Evolutionary conservation across 2,113 vertebrate species (phyloP), one percentile per base, ranked within the genome.

Genomic region (Alligator sinensis): DNA sequence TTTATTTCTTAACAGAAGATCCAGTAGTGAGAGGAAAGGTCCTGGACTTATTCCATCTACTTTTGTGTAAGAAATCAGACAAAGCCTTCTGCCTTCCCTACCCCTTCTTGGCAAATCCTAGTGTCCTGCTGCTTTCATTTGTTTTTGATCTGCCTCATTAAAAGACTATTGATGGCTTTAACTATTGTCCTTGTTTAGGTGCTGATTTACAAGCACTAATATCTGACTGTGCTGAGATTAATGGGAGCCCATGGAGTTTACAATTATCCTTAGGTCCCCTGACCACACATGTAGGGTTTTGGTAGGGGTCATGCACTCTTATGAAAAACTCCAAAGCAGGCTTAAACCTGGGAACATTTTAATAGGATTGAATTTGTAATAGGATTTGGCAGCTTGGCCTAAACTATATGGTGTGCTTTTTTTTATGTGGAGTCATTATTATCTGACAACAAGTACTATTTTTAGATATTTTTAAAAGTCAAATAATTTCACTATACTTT

Each of bases 121-220:
- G 95, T 95, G 96, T 96, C 98, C 98, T 96, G 98, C 98, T 98
- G 98, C 97, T 98, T 98, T 96, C 98, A 98, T 98, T 98, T 98
- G 98, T 98, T 98, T 98, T 98, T 98, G 98, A 98, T 98, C 98
- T 98, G 98, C 98, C 98, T 98, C 98, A 98, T 98, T 98, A 98
- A 98, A 98, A 98, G 98, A 98, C 98, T 98, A 98, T 98, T 98
- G 98, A 98, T 98, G 98, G 98, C 97, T 98, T 98, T 98, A 98
- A 98, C 98, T 95, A 98, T 98, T 98, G 98, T 98, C 98, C 98
- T 98, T 98, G 98, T 98, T 98, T 98, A 98, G 98, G 98, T 98
- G 97, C 98, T 98, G 98, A 98, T 98, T 98, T 98, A 98, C 98
- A 98, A 98, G 98, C 97, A 96, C 98, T 98, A 98, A 98, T 98